Percentiles rank a stretch among this genome's conserved stretches.
Conservation (phyloP, 2,888 invertebrate species). For the Neria commutata region DNA sequence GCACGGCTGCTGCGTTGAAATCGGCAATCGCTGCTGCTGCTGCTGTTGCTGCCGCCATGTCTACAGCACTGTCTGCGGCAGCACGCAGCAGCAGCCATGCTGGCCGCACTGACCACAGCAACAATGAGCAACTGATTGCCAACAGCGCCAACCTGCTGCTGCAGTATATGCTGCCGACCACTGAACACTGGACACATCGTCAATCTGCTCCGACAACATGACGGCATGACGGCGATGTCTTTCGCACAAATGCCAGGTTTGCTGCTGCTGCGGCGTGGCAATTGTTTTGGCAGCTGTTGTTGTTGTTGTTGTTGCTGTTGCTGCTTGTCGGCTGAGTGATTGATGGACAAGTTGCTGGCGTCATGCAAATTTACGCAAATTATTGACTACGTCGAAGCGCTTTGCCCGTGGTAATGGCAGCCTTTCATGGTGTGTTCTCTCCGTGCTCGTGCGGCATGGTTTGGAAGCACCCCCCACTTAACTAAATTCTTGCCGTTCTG, state of each 20-base stretch:
- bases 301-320: background rate
- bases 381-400: background rate
- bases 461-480: too few relatives aligned
- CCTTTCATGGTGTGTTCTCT: background rate
- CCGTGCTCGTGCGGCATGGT: too few relatives aligned
- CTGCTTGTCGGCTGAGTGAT: background rate
- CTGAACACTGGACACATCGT: slow-evolving; percentile 51
- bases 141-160: slow-evolving; percentile 49
- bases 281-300: background rate
- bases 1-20: background rate
- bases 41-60: slow-evolving; percentile 31
- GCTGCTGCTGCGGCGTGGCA: background rate
- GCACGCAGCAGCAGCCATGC: too few relatives aligned
- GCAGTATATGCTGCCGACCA: slow-evolving; percentile 47
- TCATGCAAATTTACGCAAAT: slow-evolving; percentile 5
- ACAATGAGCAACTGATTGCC: slow-evolving; percentile 31
- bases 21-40: slow-evolving; percentile 40
- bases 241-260: slow-evolving; percentile 58
- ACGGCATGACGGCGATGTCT: slow-evolving; percentile 61
- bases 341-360: background rate
- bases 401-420: background rate
- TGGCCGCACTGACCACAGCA: slow-evolving; percentile 10
- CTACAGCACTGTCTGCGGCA: background rate
- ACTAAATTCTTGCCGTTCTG: too few relatives aligned
- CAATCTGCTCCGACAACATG: slow-evolving; percentile 62